Percentiles rank a stretch among this genome's conserved stretches.
Evolutionary conservation across 2,888 invertebrate genomes (phyloP).

Genomic region (Petrophora chlorosata): DNA sequence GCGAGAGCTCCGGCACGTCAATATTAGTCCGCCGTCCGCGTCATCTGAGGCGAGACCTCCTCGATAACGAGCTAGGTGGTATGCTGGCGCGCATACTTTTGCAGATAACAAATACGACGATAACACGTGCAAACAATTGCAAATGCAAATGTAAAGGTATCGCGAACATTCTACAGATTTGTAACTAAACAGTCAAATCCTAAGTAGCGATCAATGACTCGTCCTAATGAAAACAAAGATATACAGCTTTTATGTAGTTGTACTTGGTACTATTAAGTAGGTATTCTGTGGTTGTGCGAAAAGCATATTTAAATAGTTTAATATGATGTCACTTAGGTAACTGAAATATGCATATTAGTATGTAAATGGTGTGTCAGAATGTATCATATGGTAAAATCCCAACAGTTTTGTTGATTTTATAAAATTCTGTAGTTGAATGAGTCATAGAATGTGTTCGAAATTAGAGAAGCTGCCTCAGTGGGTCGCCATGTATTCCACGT

Average conservation of each 20-base stretch:
- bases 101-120: not conserved
- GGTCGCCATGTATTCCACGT: constrained; percentile 33
- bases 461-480: constrained; percentile 38
- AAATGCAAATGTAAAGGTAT: no score
- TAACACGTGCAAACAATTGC: constrained; percentile 1
- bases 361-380: constrained; percentile 40
- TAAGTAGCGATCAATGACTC: no score
- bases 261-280: no score
- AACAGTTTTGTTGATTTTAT: constrained; percentile 12
- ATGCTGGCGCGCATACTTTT: not conserved
- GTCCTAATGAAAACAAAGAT: no score
- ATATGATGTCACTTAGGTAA: constrained; percentile 1
- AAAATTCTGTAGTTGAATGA: constrained; percentile 55
- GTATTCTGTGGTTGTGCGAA: no score
- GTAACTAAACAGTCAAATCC: no score
- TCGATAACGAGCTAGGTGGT: not conserved
- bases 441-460: constrained; percentile 41
- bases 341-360: constrained; percentile 6
- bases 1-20: constrained; percentile 34
- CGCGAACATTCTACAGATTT: no score
- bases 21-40: constrained; percentile 41
- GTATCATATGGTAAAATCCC: constrained; percentile 52
- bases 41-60: no score
- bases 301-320: no score
- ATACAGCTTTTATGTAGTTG: no score